These are phyloP conservation scores for Enteromius radiatus DNA, from an alignment of 2,797 vertebrate species.

Conservation along the genomic window DNA sequence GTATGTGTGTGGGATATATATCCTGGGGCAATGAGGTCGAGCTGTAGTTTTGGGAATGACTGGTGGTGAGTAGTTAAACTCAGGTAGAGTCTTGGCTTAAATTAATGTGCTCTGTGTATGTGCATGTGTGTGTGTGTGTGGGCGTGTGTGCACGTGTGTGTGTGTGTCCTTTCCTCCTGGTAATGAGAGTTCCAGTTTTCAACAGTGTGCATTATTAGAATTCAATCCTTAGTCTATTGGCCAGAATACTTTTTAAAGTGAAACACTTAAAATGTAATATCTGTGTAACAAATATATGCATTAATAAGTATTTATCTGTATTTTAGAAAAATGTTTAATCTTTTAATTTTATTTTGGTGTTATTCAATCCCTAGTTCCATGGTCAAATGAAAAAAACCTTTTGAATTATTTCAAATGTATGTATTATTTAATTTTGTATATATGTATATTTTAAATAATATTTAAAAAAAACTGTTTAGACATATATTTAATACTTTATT, in stretches of 20 bases:
- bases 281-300: neutral
- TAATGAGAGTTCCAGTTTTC: constrained; percentile 30
- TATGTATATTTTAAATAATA: neutral
- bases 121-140: constrained; percentile 32
- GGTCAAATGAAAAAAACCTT: neutral
- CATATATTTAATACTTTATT: neutral
- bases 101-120: constrained; percentile 36
- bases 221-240: constrained; percentile 16
- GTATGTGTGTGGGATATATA: constrained; percentile 58
- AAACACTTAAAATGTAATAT: neutral
- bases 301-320: no score
- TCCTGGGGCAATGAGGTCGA: constrained; percentile 61
- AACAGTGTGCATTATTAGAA: constrained; percentile 21
- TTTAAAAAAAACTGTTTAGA: neutral
- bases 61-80: constrained; percentile 55
- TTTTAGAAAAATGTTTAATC: neutral
- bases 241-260: neutral
- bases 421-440: neutral
- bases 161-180: neutral
- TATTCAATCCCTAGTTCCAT: neutral
- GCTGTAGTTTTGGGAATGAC: constrained; percentile 54
- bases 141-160: constrained; percentile 2
- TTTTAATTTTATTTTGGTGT: neutral
- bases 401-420: neutral
- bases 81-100: constrained; percentile 44